A percentile compares a stretch with the other conserved stretches of the same genome.
Conservation (phyloP, 2,888 invertebrate genomes). For the Polymixis lichenea region DNA sequence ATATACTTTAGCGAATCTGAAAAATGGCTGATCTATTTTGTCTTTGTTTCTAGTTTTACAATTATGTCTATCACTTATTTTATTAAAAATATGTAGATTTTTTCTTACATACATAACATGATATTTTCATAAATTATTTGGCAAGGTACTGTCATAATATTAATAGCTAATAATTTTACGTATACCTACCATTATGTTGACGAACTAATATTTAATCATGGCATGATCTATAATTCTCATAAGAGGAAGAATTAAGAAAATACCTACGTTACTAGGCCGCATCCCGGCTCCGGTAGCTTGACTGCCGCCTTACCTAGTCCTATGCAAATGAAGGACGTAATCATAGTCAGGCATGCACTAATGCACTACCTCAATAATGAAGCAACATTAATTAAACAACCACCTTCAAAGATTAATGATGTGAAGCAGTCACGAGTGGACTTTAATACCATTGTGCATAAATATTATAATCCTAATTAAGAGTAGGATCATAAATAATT, state of each 20-base stretch:
- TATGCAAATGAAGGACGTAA: constrained; percentile 12
- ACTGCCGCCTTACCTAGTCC: not conserved
- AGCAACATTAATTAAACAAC: constrained; percentile 41
- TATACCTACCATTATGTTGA: not conserved
- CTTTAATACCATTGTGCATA: constrained; percentile 56
- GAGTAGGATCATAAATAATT: constrained; percentile 56
- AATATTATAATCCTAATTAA: constrained; percentile 59
- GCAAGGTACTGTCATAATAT: no score
- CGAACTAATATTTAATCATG: not conserved
- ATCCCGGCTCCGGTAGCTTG: no score
- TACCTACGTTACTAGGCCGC: no score
- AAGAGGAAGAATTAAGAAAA: not conserved
- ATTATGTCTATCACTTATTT: no score
- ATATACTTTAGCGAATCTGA: no score
- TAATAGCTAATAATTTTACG: no score
- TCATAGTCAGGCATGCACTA: not conserved
- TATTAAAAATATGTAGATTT: no score
- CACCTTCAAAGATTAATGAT: constrained; percentile 53
- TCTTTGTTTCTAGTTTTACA: no score
- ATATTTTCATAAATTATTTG: no score
- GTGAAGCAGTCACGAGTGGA: constrained; percentile 12
- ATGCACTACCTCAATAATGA: constrained; percentile 32
- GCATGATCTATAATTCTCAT: not conserved
- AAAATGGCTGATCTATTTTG: no score
- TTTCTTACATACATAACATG: no score